Percentiles rank a stretch among this genome's conserved stretches.
phyloP scores from a whole-genome alignment of 2,113 vertebrate genomes.

The Jacana jacana region DNA sequence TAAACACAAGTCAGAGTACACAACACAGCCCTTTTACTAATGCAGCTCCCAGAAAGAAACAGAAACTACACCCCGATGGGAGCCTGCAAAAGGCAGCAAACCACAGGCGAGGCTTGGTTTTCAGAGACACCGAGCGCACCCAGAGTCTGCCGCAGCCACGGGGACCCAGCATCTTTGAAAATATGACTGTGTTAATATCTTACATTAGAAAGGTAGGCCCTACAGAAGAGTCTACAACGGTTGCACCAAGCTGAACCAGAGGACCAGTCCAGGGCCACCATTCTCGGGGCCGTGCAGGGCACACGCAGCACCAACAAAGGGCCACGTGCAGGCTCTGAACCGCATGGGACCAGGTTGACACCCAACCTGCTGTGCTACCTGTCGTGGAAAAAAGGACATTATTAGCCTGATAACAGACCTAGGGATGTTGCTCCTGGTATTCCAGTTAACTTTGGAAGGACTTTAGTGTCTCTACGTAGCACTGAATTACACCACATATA shows the following conservation, averaged over 20 bases:
- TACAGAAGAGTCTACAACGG: neutral
- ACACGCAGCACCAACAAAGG: neutral
- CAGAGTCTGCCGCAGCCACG: neutral
- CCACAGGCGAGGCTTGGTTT: neutral
- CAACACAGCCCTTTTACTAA: conserved; percentile 20
- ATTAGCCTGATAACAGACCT: neutral
- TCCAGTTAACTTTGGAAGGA: neutral
- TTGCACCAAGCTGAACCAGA: neutral
- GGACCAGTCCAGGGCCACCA: neutral
- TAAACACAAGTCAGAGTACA: conserved; percentile 31
- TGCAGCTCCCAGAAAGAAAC: conserved; percentile 30
- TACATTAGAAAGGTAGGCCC: neutral
- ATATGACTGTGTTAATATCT: neutral
- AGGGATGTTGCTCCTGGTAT: neutral
- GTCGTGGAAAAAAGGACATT: neutral
- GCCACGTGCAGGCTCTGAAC: neutral
- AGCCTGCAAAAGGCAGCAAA: conserved; percentile 15
- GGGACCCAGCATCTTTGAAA: neutral
- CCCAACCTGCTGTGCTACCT: neutral
- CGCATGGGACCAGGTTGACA: neutral
- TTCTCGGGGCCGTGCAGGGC: accelerated
- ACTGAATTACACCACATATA: accelerated
- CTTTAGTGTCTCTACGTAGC: accelerated
- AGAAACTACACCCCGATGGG: conserved; percentile 7
- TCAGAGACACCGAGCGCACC: neutral